phyloP scores from a whole-genome alignment of 2,888 invertebrate genomes.

The Noctua fimbriata region DNA sequence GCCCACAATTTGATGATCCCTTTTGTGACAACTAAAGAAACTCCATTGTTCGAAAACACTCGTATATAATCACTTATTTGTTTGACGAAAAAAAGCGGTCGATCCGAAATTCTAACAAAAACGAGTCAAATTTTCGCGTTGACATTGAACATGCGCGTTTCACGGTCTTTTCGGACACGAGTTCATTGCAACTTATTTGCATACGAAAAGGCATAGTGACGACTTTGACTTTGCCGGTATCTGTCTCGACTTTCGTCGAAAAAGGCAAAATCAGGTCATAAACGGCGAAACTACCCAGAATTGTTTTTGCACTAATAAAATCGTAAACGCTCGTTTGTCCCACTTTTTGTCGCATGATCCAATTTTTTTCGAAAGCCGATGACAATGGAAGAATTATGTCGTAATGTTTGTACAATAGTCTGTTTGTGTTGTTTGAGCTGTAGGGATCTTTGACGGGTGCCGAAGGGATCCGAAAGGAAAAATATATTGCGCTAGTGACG shows the following conservation, averaged over 20 bases:
- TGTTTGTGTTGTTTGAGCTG: conserved; percentile 77
- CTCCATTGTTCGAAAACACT: conserved; percentile 69
- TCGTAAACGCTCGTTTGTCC: conserved; percentile 73
- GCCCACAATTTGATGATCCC: conserved; percentile 67
- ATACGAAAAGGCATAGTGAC: conserved; percentile 84
- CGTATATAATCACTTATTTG: conserved; percentile 72
- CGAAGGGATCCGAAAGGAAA: conserved; percentile 71
- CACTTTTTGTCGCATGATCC: conserved; percentile 77
- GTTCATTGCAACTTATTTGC: conserved; percentile 88
- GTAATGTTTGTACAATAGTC: conserved; percentile 82
- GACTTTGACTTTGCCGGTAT: conserved; percentile 82
- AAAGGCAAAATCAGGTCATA: conserved; percentile 82
- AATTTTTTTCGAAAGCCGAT: conserved; percentile 74
- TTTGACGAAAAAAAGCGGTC: conserved; percentile 69
- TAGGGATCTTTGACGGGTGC: conserved; percentile 74
- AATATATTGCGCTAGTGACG: conserved; percentile 57
- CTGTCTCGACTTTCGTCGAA: conserved; percentile 82
- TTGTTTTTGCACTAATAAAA: conserved; percentile 88
- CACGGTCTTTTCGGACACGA: conserved; percentile 79
- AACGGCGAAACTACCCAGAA: conserved; percentile 80
- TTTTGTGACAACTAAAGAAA: conserved; percentile 69
- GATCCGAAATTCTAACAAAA: conserved; percentile 71
- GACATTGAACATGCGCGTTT: conserved; percentile 81
- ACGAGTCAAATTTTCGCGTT: conserved; percentile 76
- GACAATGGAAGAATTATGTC: conserved; percentile 82